Percentiles rank a stretch among this genome's conserved stretches.
These are phyloP conservation scores for Empidonax traillii DNA, from an alignment of 2,113 vertebrate species.

Conservation along the genomic window DNA sequence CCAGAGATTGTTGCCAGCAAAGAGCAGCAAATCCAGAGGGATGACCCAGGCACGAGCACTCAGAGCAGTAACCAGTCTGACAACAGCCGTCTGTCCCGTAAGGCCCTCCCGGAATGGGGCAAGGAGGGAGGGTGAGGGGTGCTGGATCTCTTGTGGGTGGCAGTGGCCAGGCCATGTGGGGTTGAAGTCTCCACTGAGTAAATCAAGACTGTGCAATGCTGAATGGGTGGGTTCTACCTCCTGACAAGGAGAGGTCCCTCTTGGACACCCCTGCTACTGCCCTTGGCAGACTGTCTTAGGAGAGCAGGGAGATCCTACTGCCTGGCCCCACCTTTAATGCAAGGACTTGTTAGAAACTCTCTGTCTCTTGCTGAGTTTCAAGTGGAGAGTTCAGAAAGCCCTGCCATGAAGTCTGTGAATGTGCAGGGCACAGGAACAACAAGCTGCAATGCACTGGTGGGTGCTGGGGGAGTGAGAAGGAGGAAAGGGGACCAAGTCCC, in stretches of 20 bases:
- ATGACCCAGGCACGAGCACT: conserved; percentile 74
- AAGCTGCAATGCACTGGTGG: not conserved
- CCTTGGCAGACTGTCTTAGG: not conserved
- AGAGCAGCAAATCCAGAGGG: conserved; percentile 79
- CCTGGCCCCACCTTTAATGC: not conserved
- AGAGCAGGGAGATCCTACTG: not conserved
- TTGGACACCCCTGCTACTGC: not conserved
- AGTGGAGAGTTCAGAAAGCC: not conserved
- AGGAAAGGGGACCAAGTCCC: not conserved
- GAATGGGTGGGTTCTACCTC: not conserved
- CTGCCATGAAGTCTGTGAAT: not conserved
- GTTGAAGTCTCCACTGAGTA: not conserved
- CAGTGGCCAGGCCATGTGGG: not conserved
- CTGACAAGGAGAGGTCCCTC: not conserved
- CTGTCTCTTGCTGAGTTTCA: not conserved
- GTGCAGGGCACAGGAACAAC: not conserved
- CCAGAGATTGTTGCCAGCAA: conserved; percentile 80
- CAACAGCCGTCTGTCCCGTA: conserved; percentile 80
- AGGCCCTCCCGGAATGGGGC: not conserved
- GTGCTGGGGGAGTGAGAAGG: not conserved
- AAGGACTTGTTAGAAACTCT: not conserved
- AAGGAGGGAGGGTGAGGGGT: not conserved
- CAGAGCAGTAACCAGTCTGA: conserved; percentile 76
- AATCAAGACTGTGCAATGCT: not conserved
- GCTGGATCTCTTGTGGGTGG: not conserved